phyloP scores from a whole-genome alignment of 1,140 invertebrate genomes.

The Antheraea pernyi region DNA sequence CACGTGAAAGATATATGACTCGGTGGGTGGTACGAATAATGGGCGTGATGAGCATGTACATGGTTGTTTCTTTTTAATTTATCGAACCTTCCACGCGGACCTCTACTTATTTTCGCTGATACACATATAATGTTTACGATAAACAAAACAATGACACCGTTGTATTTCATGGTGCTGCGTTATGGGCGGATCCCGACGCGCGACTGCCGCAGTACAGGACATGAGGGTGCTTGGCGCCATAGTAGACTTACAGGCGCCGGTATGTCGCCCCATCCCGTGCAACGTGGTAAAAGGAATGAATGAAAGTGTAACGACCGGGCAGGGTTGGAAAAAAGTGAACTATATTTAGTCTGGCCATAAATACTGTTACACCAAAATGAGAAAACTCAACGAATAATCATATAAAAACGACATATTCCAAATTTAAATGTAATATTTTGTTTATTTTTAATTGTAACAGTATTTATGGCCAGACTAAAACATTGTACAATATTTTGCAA shows the following conservation, averaged over 20 bases:
- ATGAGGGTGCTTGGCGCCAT: slow-evolving; percentile 49
- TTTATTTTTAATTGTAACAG: no score
- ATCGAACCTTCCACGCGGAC: slow-evolving; percentile 25
- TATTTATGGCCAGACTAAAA: no score
- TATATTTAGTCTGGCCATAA: no score
- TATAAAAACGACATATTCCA: no score
- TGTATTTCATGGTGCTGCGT: slow-evolving; percentile 54
- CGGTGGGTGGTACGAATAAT: slow-evolving; percentile 64
- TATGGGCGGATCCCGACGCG: slow-evolving; percentile 51
- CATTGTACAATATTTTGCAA: no score
- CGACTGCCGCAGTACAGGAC: slow-evolving; percentile 51
- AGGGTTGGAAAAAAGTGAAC: background rate
- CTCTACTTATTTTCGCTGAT: slow-evolving; percentile 52
- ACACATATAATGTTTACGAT: slow-evolving; percentile 28
- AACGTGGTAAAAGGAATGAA: slow-evolving; percentile 4
- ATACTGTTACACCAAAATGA: no score
- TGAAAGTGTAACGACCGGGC: slow-evolving; percentile 1
- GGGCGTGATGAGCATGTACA: slow-evolving; percentile 52
- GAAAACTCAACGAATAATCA: no score
- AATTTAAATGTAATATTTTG: no score
- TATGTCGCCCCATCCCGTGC: slow-evolving; percentile 40
- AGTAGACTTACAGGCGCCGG: slow-evolving; percentile 51
- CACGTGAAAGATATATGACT: slow-evolving; percentile 54
- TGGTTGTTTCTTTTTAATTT: slow-evolving; percentile 13
- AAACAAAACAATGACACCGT: slow-evolving; percentile 31